Evolutionary conservation across 2,888 invertebrate species (phyloP).

Genomic region (Rhaphigaster nebulosa): DNA sequence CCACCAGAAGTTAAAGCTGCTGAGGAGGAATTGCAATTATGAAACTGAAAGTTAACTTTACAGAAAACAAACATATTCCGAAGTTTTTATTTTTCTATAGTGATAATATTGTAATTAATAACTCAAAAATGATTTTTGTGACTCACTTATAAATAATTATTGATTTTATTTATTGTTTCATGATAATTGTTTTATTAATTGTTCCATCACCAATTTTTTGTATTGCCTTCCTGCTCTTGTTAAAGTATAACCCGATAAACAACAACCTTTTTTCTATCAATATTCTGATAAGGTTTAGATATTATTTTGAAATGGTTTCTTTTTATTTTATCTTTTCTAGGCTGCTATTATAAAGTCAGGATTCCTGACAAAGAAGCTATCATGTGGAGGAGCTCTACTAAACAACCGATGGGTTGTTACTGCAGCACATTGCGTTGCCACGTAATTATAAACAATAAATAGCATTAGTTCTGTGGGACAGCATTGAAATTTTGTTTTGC

Average conservation of each 20-base stretch:
- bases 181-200: not conserved
- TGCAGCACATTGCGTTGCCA: conserved; percentile 92
- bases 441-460: conserved; percentile 75
- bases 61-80: too few relatives aligned
- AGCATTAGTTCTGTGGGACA: not conserved
- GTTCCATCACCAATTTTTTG: not conserved
- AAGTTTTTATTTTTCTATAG: not conserved
- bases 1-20: not conserved
- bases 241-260: not conserved
- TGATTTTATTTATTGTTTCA: not conserved
- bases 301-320: conserved; percentile 22
- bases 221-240: not conserved
- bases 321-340: conserved; percentile 66
- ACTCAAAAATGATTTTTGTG: conserved; percentile 1
- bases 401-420: conserved; percentile 94
- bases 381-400: conserved; percentile 91
- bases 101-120: not conserved
- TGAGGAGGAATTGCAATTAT: not conserved
- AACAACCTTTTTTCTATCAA: not conserved
- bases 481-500: not conserved
- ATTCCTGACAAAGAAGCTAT: conserved; percentile 89
- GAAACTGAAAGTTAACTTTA: not conserved
- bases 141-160: not conserved
- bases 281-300: not conserved
- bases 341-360: conserved; percentile 93